A percentile compares a stretch with the other conserved stretches of the same genome.
phyloP scores from a whole-genome alignment of 2,797 vertebrate species.

The Podarcis siculus region DNA sequence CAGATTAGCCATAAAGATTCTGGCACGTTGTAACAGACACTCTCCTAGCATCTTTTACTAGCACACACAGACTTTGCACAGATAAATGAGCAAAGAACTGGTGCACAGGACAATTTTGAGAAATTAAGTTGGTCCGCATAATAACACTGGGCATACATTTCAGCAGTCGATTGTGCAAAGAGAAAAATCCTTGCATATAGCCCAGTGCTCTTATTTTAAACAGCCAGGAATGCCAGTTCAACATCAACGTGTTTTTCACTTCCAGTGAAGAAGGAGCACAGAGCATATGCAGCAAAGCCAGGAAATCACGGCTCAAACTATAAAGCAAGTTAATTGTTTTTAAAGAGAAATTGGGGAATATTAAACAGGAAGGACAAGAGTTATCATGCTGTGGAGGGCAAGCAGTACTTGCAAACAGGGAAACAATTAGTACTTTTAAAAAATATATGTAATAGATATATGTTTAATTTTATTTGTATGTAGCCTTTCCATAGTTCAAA shows the following conservation, averaged over 20 bases:
- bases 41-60: not conserved
- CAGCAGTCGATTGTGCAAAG: no score
- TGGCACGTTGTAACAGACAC: not conserved
- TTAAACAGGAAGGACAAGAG: not conserved
- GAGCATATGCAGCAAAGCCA: not conserved
- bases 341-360: not conserved
- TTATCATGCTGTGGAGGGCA: not conserved
- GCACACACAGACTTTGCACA: not conserved
- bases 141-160: not conserved
- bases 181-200: no score
- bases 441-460: not conserved
- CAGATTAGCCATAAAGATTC: constrained; percentile 35
- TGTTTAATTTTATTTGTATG: no score
- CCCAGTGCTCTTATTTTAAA: not conserved
- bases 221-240: not conserved
- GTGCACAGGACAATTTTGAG: not conserved
- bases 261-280: not conserved
- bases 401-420: not conserved
- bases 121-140: no score
- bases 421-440: not conserved
- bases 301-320: not conserved
- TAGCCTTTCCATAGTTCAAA: no score
- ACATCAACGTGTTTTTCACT: not conserved
- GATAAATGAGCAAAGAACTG: not conserved
- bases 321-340: constrained; percentile 10